Evolutionary conservation across 2,113 vertebrate genomes (phyloP).

Genomic region (Geothlypis trichas): DNA sequence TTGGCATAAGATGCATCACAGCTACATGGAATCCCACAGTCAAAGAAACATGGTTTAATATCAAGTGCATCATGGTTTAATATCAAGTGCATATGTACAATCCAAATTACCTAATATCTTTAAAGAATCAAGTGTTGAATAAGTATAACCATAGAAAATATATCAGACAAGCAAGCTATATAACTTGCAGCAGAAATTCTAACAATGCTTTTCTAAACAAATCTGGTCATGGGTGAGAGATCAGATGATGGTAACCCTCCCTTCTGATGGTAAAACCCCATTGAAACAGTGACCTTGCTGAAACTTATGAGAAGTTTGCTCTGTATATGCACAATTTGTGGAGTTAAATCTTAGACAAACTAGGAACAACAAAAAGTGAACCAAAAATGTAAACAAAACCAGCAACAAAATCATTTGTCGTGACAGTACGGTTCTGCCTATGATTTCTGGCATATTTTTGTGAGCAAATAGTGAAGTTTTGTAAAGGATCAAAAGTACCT

Average conservation of each 20-base stretch:
- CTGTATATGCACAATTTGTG: background rate
- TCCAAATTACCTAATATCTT: background rate
- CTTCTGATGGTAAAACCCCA: rapidly evolving
- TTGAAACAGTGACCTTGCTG: background rate
- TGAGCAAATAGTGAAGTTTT: background rate
- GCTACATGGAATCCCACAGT: background rate
- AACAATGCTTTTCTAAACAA: background rate
- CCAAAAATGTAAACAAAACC: background rate
- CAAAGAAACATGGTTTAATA: background rate
- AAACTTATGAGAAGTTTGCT: background rate
- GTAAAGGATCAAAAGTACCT: background rate
- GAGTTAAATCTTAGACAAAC: background rate
- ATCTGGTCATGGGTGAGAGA: background rate
- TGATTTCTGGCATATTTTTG: background rate
- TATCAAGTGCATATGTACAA: background rate
- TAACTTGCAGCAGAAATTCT: background rate
- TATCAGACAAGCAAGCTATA: background rate
- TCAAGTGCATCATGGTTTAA: background rate
- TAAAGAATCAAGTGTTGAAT: background rate
- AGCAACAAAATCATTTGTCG: background rate
- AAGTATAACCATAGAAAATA: background rate
- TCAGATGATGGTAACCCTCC: background rate
- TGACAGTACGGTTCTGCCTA: background rate
- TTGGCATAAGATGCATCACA: background rate
- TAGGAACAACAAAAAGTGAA: background rate